Evolutionary conservation across 2,797 vertebrate species (phyloP).

Genomic region (Euphonia xanthogaster): DNA sequence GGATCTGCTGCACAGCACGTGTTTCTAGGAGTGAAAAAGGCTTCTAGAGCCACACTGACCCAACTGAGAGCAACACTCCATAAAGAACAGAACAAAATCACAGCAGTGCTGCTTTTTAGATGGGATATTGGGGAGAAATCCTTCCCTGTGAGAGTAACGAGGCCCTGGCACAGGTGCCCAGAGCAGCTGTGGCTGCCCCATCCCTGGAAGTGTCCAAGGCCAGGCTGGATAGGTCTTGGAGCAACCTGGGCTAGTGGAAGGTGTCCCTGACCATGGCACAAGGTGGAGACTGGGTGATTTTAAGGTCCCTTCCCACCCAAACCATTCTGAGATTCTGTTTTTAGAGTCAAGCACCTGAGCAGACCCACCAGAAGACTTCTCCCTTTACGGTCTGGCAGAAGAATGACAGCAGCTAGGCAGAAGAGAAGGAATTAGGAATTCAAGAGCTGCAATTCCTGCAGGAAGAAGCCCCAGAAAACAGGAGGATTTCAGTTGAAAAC

Average conservation of each 20-base stretch:
- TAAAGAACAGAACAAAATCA: neutral
- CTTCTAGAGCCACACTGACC: neutral
- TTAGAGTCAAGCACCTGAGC: neutral
- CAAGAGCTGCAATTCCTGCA: neutral
- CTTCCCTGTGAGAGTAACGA: neutral
- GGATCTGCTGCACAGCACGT: neutral
- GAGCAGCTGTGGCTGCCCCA: neutral
- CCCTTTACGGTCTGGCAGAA: neutral
- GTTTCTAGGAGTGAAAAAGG: neutral
- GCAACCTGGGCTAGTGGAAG: neutral
- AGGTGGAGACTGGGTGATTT: accelerated
- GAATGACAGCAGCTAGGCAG: neutral
- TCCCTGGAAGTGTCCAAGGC: neutral
- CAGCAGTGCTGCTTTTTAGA: neutral
- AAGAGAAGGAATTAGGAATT: neutral
- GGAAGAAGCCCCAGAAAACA: neutral
- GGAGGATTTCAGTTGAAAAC: neutral
- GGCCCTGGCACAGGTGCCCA: neutral
- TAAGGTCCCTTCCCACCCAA: neutral
- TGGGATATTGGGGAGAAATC: neutral
- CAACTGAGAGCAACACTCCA: neutral
- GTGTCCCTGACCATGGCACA: neutral
- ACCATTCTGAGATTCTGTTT: neutral
- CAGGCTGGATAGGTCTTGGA: neutral
- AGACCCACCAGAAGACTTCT: neutral